Conservation (phyloP, 2,113 vertebrate genomes). For the Amphiprion ocellaris region DNA sequence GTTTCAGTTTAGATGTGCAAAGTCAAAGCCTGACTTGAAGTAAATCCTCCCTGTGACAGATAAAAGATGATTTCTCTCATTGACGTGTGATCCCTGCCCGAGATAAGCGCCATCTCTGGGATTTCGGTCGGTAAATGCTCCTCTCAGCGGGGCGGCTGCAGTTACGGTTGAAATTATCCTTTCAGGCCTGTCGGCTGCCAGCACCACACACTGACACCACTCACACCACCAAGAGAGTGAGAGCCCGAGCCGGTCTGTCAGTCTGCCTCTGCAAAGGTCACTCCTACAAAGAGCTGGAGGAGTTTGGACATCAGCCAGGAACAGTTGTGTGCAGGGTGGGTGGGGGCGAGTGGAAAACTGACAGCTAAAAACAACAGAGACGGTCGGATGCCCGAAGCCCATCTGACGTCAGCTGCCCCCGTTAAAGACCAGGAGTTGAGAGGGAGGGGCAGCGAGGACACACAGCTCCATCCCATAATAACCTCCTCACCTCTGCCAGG, state of each 20-base stretch:
- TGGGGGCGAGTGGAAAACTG: slow-evolving; percentile 41
- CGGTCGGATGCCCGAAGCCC: slow-evolving; percentile 32
- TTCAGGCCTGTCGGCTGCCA: slow-evolving; percentile 40
- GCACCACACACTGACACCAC: slow-evolving; percentile 52
- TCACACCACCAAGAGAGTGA: slow-evolving; percentile 48
- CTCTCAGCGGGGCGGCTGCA: slow-evolving; percentile 27
- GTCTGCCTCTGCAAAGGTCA: slow-evolving; percentile 76
- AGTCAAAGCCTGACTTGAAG: not conserved
- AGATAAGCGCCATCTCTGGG: slow-evolving; percentile 37
- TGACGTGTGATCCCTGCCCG: slow-evolving; percentile 11
- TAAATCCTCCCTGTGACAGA: slow-evolving; percentile 4
- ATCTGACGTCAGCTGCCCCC: slow-evolving; percentile 42
- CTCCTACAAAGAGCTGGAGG: slow-evolving; percentile 67
- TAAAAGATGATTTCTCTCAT: not conserved
- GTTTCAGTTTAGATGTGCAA: not conserved
- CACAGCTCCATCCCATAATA: slow-evolving; percentile 20
- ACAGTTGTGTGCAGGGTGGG: not conserved
- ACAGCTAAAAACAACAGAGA: slow-evolving; percentile 69
- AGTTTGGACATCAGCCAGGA: slow-evolving; percentile 64
- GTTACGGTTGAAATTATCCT: slow-evolving; percentile 43
- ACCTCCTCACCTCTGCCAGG: slow-evolving; percentile 32
- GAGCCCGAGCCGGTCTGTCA: slow-evolving; percentile 43
- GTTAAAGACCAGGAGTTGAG: slow-evolving; percentile 55
- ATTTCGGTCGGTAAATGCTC: slow-evolving; percentile 17
- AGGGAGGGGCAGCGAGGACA: slow-evolving; percentile 20